These are phyloP conservation scores for Mesocentrotus franciscanus DNA, from an alignment of 53 echinoderm and acorn worm species.

Conservation along the genomic window DNA sequence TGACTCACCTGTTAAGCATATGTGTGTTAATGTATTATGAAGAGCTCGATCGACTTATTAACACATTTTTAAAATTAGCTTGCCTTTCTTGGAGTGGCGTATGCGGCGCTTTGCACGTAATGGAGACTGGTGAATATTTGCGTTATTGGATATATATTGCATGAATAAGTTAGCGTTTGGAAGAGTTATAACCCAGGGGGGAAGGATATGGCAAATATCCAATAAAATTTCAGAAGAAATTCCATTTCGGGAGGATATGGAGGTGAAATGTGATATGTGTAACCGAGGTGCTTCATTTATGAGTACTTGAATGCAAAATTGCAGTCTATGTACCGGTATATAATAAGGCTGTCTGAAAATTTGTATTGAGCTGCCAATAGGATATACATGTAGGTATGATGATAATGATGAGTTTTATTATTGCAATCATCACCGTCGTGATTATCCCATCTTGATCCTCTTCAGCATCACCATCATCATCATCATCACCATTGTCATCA, in stretches of 20 bases:
- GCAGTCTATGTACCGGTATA: not conserved
- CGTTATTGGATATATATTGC: constrained; percentile 47
- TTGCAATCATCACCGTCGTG: not conserved
- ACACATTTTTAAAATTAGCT: constrained; percentile 27
- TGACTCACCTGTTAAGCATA: constrained; percentile 39
- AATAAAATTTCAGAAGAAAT: not conserved
- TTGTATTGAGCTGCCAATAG: not conserved
- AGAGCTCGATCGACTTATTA: constrained; percentile 45
- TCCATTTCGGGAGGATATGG: not conserved
- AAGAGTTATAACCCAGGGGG: not conserved
- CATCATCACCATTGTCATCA: not conserved
- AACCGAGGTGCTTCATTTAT: not conserved
- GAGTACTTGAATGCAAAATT: not conserved
- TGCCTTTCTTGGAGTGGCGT: not conserved
- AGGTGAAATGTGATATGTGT: not conserved
- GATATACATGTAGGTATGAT: too few relatives aligned
- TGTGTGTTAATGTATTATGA: constrained; percentile 44
- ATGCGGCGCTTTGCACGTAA: not conserved
- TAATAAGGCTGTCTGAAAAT: not conserved
- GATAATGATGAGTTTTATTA: not conserved
- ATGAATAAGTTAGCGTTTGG: constrained; percentile 11
- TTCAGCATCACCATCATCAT: not conserved
- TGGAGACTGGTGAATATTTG: not conserved
- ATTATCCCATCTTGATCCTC: not conserved
- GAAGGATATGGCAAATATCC: not conserved